Base-by-base conservation (phyloP, 2,797 vertebrate genomes). In the Steatocranus sp. region DNA sequence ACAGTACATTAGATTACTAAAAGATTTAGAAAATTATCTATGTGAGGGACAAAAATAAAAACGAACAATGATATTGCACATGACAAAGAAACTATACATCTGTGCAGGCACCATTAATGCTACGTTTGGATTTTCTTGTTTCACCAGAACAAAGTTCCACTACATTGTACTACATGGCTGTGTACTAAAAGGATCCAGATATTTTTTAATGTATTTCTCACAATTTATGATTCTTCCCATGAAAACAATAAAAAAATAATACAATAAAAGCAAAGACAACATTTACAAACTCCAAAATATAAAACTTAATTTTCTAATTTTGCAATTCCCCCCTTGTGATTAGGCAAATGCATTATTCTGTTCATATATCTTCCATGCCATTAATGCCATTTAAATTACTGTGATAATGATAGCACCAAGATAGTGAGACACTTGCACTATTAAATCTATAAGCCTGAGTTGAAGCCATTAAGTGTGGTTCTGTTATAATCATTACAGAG, bases 391-490 rank as follows among this genome's bases (percentile, higher is more conserved):
- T 8, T 46, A 18, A 43, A 18, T 46, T 18, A 46, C 23, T 11
- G 15, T 70, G 38, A 27, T 27, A 43, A 27, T 70, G 63, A 27
- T 46, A 18, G 38, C 23, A 70, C 38, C 63, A 27, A 43, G 63
- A 43, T 27, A 68, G 38, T n/a, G n/a, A n/a, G n/a, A n/a, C n/a
- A n/a, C n/a, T n/a, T n/a, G n/a, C n/a, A n/a, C n/a, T n/a, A n/a
- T n/a, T n/a, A n/a, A n/a, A n/a, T n/a, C n/a, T n/a, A n/a, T n/a
- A n/a, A n/a, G n/a, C n/a, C 15, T 46, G 66, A 70, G 15, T 11
- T 70, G 23, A 70, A 70, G 38, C 66, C 66, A 70, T 70, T 46
- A 70, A 46, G 38, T 4, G 15, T 70, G 20, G 14, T 70, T 70
- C 63, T 70, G 66, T 70, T 70, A 70, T 70, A 27, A 46, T 43